Percentiles rank a stretch among this genome's conserved stretches.
Conservation (phyloP, 2,113 vertebrate genomes). For the Eonycteris spelaea region DNA sequence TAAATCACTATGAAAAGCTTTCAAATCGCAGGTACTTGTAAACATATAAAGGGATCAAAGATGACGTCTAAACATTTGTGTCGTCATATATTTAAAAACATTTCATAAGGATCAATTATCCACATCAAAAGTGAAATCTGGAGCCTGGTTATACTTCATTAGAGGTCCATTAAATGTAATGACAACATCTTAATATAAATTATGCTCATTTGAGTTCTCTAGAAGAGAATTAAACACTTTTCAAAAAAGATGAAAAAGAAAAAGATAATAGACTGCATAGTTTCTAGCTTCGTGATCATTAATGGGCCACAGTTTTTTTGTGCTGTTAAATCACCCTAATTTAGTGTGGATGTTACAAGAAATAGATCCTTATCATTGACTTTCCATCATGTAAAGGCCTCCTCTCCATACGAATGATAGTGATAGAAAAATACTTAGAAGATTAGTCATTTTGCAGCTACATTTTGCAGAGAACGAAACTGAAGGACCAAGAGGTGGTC, state of each 20-base stretch:
- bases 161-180: conserved; percentile 70
- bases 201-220: conserved; percentile 54
- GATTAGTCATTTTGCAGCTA: neutral
- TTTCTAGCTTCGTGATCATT: conserved; percentile 43
- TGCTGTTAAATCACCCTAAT: conserved; percentile 66
- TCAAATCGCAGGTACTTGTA: conserved; percentile 28
- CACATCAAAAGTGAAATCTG: conserved; percentile 70
- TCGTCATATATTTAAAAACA: conserved; percentile 55
- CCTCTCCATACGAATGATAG: neutral
- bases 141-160: conserved; percentile 67
- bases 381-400: conserved; percentile 27
- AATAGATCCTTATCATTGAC: conserved; percentile 23
- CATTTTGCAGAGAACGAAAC: neutral
- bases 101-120: conserved; percentile 70
- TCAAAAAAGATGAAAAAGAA: conserved; percentile 43
- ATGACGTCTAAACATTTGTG: conserved; percentile 63
- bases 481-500: neutral
- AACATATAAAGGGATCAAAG: conserved; percentile 57
- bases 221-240: conserved; percentile 64
- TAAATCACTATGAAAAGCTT: neutral
- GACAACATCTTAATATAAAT: conserved; percentile 67
- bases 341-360: conserved; percentile 62
- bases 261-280: conserved; percentile 10
- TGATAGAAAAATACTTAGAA: neutral
- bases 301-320: conserved; percentile 55